phyloP scores from a whole-genome alignment of 2,113 vertebrate species.

The rabbit (Oryctolagus cuniculus) region mOryCun1.1 NC_091444.1:35385001-35385500 shows the following conservation, averaged over 20 bases:
- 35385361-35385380: neutral
- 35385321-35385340: neutral
- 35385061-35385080: neutral
- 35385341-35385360: neutral
- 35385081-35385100: neutral
- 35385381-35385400: neutral
- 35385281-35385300: neutral
- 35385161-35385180: neutral
- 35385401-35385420: neutral
- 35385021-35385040: neutral
- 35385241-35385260: conserved; percentile 50
- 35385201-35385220: neutral
- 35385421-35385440: neutral
- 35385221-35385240: neutral
- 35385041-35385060: neutral
- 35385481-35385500: neutral
- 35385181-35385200: neutral
- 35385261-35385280: neutral
- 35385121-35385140: neutral
- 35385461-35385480: neutral
- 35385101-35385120: too few species aligned
- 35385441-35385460: neutral
- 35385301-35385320: neutral
- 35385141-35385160: neutral
- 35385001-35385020: neutral